Evolutionary conservation across 2,888 invertebrate genomes (phyloP).

Genomic region (Zaprionus bogoriensis): DNA sequence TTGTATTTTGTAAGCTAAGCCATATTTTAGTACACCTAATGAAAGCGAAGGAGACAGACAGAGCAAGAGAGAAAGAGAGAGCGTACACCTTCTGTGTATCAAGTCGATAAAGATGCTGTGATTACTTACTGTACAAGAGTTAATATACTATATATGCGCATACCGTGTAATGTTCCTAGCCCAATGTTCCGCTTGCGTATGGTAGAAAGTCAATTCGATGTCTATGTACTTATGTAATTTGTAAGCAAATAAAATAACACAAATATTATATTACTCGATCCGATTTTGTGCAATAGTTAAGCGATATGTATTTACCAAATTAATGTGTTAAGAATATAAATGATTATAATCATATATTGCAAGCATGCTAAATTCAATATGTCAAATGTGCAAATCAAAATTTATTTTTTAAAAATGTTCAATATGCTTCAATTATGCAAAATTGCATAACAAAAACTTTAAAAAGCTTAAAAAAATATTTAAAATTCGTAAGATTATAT

Average conservation of each 20-base stretch:
- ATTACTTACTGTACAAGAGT: constrained; percentile 67
- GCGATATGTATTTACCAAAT: constrained; percentile 40
- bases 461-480: no score
- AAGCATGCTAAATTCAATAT: no score
- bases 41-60: not conserved
- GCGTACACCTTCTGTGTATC: constrained; percentile 39
- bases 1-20: constrained; percentile 57
- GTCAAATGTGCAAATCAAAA: no score
- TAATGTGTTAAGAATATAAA: no score
- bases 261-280: constrained; percentile 35
- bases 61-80: constrained; percentile 9
- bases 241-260: constrained; percentile 41
- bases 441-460: no score
- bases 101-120: constrained; percentile 80
- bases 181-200: constrained; percentile 44
- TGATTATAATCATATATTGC: no score
- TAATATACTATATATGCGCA: constrained; percentile 29
- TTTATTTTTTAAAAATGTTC: no score
- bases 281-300: constrained; percentile 52
- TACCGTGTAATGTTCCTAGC: constrained; percentile 38
- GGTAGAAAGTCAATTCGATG: constrained; percentile 52
- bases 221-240: constrained; percentile 64
- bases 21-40: constrained; percentile 52
- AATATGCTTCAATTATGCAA: no score
- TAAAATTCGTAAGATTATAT: no score